These are phyloP conservation scores for Cariama cristata DNA, from an alignment of 2,113 vertebrate species.

Conservation along the genomic window DNA sequence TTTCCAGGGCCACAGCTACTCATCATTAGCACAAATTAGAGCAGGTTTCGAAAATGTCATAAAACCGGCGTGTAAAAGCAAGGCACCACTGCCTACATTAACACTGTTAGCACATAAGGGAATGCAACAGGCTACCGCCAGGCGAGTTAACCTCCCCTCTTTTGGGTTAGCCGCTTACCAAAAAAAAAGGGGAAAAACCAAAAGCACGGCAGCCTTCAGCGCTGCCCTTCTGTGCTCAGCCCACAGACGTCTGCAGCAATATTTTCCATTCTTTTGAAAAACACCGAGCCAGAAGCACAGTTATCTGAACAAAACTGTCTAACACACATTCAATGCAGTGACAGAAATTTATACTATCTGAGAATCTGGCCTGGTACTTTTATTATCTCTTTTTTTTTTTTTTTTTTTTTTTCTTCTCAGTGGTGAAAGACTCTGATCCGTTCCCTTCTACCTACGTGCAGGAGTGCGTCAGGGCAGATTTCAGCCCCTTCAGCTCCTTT, in stretches of 20 bases:
- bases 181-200: rapidly evolving
- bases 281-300: background rate
- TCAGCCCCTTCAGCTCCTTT: background rate
- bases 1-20: background rate
- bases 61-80: rapidly evolving
- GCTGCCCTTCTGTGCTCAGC: background rate
- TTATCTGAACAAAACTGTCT: background rate
- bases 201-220: background rate
- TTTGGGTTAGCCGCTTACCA: rapidly evolving
- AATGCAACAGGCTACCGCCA: rapidly evolving
- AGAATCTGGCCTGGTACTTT: background rate
- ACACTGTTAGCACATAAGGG: rapidly evolving
- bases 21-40: rapidly evolving
- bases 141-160: background rate
- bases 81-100: rapidly evolving
- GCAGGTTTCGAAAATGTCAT: rapidly evolving
- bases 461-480: background rate
- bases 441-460: background rate
- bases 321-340: rapidly evolving
- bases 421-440: rapidly evolving
- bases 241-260: background rate
- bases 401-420: too few species aligned
- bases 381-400: background rate
- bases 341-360: background rate
- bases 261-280: background rate